Conservation (phyloP, 2,797 vertebrate genomes). For the Pelobates cultripes region DNA sequence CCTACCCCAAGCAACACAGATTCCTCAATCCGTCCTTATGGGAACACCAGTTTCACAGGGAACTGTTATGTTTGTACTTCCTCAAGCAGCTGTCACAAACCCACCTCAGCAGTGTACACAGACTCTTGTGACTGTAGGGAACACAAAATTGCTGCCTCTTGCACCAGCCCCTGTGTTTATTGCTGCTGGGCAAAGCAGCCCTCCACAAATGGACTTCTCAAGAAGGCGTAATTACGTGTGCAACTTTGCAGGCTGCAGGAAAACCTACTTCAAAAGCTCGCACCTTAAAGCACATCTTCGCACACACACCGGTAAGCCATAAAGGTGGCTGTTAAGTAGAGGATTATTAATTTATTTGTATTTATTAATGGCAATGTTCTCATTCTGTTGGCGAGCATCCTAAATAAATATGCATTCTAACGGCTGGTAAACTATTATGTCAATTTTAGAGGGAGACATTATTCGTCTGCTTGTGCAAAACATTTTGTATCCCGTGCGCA, state of each 20-base stretch:
- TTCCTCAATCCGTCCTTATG: slow-evolving; percentile 80
- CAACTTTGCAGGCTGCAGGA: slow-evolving; percentile 89
- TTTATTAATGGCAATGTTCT: no score
- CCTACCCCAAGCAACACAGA: slow-evolving; percentile 73
- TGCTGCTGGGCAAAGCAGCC: slow-evolving; percentile 78
- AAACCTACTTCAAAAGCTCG: slow-evolving; percentile 98
- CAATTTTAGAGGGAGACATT: no score
- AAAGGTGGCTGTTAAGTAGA: no score
- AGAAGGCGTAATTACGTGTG: slow-evolving; percentile 92
- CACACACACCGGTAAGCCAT: slow-evolving; percentile 89
- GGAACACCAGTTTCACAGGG: slow-evolving; percentile 84
- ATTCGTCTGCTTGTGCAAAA: no score
- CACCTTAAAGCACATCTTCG: slow-evolving; percentile 97
- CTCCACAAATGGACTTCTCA: slow-evolving; percentile 85
- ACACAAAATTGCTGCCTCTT: slow-evolving; percentile 88
- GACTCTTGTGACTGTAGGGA: slow-evolving; percentile 82
- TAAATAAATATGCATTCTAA: no score
- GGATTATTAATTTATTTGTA: no score
- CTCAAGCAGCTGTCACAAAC: slow-evolving; percentile 75
- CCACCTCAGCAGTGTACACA: slow-evolving; percentile 68
- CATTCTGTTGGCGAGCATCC: no score
- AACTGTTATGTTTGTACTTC: slow-evolving; percentile 91
- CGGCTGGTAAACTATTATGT: no score
- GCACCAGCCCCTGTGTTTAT: slow-evolving; percentile 91
- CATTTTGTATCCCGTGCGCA: no score